Conservation (phyloP, 2,888 invertebrate species). For the Psococerastis gibbosa region DNA sequence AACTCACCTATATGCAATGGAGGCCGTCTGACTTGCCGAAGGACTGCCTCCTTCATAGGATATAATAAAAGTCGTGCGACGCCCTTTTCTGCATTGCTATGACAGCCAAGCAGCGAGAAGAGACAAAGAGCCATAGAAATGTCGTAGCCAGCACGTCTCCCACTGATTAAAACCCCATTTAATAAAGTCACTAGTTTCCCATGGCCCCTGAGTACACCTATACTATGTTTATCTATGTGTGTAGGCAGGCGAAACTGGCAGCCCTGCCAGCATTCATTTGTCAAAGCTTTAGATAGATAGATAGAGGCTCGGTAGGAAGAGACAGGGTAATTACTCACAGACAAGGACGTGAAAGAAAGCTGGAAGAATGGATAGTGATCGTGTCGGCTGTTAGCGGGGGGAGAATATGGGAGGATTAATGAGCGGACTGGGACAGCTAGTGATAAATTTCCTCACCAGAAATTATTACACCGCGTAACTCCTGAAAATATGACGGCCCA, state of each 20-base stretch:
- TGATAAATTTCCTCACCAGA: slow-evolving; percentile 9
- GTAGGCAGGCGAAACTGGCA: not conserved
- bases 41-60: too few species aligned
- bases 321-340: not conserved
- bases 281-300: not conserved
- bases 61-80: too few species aligned
- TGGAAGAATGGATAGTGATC: slow-evolving; percentile 8
- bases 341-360: slow-evolving; percentile 5
- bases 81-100: too few species aligned
- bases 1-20: too few species aligned
- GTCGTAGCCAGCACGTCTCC: too few species aligned
- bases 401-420: slow-evolving; percentile 11
- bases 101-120: too few species aligned
- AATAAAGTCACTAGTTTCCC: too few species aligned
- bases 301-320: not conserved
- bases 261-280: not conserved
- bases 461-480: slow-evolving; percentile 11
- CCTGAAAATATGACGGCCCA: slow-evolving; percentile 9
- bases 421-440: slow-evolving; percentile 8
- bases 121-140: too few species aligned
- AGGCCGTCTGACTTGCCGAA: too few species aligned
- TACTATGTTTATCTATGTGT: too few species aligned
- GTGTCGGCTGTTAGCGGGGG: slow-evolving; percentile 6
- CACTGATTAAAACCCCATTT: too few species aligned
- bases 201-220: too few species aligned